Percentiles rank a stretch among this genome's conserved stretches.
These are phyloP conservation scores for Theodoxus fluviatilis DNA, from an alignment of 2,888 invertebrate species.

Conservation along the genomic window DNA sequence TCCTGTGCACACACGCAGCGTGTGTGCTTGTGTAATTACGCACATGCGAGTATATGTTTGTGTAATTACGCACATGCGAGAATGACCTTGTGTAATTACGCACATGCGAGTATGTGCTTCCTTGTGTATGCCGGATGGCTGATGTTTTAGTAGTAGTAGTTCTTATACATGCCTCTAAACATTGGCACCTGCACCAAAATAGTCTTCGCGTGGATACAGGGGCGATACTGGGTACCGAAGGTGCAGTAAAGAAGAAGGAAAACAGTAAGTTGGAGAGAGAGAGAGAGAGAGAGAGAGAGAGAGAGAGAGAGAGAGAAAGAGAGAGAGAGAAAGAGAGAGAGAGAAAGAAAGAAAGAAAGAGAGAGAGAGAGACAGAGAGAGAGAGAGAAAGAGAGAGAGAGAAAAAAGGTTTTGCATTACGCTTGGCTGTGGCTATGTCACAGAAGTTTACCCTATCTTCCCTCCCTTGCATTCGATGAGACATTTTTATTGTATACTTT, in stretches of 20 bases:
- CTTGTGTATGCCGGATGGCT: not conserved
- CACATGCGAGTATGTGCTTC: not conserved
- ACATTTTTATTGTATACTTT: conserved; percentile 3
- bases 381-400: not conserved
- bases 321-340: not conserved
- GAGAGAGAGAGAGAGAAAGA: not conserved
- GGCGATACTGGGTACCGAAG: not conserved
- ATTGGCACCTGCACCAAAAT: not conserved
- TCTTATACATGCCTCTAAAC: not conserved
- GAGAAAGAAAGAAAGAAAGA: not conserved
- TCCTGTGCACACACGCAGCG: too few species aligned
- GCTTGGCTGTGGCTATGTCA: too few species aligned
- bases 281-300: not conserved
- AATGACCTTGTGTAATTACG: not conserved
- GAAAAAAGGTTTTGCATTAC: too few species aligned
- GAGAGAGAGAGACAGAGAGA: conserved; percentile 9
- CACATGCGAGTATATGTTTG: not conserved
- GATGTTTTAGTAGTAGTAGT: not conserved
- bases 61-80: not conserved
- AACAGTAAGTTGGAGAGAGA: not conserved
- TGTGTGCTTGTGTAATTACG: not conserved
- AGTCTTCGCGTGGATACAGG: not conserved
- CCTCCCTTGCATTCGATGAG: not conserved
- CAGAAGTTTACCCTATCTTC: too few species aligned
- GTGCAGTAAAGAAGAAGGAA: not conserved